Evolutionary conservation across 2,113 vertebrate species (phyloP).

Genomic region (Pseudois nayaur): DNA sequence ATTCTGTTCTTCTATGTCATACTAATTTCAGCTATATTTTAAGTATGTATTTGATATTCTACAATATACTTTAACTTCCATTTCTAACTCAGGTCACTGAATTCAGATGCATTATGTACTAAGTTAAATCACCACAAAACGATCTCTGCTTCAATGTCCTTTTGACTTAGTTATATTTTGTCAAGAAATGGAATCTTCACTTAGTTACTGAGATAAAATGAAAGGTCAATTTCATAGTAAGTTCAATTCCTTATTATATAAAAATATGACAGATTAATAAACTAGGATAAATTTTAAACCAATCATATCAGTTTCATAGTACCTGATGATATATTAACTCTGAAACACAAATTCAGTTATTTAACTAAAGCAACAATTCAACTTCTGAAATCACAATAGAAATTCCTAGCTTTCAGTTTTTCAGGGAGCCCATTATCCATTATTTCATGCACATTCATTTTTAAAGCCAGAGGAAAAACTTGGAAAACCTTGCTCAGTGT

Average conservation of each 20-base stretch:
- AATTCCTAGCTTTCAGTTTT: neutral
- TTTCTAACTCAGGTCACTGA: neutral
- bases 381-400: constrained; percentile 1
- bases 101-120: neutral
- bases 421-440: neutral
- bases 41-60: neutral
- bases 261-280: neutral
- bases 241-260: neutral
- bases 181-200: neutral
- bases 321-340: neutral
- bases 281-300: constrained; percentile 29
- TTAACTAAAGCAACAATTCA: neutral
- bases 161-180: neutral
- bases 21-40: neutral
- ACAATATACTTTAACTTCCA: neutral
- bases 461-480: neutral
- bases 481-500: neutral
- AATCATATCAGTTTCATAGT: neutral
- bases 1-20: neutral
- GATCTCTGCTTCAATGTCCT: neutral
- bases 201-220: neutral
- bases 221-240: neutral
- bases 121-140: neutral
- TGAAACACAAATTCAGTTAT: constrained; percentile 32
- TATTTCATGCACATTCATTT: neutral